These are phyloP conservation scores for Hemiprocne comata DNA, from an alignment of 2,113 vertebrate species.

Conservation along the genomic window DNA sequence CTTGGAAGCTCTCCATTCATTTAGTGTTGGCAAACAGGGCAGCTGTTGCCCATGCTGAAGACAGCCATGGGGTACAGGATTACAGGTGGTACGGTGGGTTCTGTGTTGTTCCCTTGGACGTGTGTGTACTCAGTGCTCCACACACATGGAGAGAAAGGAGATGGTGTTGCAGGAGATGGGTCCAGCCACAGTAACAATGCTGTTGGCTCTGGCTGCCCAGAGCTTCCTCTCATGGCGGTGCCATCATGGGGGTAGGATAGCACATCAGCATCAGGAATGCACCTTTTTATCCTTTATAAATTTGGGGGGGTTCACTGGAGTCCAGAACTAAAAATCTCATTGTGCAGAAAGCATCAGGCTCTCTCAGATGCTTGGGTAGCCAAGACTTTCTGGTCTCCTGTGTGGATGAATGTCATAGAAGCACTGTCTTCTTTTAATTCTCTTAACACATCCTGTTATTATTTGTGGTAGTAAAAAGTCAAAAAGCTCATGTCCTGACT, in stretches of 20 bases:
- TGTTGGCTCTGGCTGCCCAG: background rate
- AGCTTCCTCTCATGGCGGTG: background rate
- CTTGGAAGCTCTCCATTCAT: background rate
- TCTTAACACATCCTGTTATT: background rate
- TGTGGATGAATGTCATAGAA: background rate
- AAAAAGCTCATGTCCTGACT: background rate
- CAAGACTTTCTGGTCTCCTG: background rate
- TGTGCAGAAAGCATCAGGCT: background rate
- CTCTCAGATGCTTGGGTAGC: background rate
- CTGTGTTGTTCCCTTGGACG: background rate
- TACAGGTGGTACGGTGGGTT: fast-evolving
- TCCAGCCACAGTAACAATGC: fast-evolving
- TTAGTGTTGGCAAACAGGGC: background rate
- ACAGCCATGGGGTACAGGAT: background rate
- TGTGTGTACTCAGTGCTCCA: fast-evolving
- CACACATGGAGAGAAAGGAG: fast-evolving
- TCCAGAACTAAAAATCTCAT: background rate
- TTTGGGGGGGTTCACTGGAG: background rate
- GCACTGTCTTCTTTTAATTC: background rate
- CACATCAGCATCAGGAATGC: background rate
- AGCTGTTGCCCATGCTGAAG: background rate
- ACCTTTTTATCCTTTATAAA: fast-evolving
- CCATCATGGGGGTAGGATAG: background rate
- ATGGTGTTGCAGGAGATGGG: background rate
- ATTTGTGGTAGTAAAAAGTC: background rate